These are phyloP conservation scores for Zootoca vivipara DNA, from an alignment of 2,113 vertebrate species.

Conservation along the genomic window DNA sequence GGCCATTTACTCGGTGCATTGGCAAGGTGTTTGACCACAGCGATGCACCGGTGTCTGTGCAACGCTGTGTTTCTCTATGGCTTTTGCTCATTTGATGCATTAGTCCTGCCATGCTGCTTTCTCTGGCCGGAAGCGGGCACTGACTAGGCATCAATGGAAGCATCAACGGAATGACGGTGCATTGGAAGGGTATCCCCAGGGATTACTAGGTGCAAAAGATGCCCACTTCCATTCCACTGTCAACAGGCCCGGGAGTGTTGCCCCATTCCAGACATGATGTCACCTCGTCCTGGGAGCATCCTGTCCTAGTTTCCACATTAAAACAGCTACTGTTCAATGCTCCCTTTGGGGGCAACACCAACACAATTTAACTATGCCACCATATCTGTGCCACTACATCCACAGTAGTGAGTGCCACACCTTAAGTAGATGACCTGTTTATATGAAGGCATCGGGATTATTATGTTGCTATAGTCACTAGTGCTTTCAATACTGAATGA, in stretches of 20 bases:
- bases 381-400: background rate
- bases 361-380: background rate
- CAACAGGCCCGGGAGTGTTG: background rate
- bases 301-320: background rate
- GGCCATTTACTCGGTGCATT: background rate
- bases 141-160: background rate
- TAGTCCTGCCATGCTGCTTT: background rate
- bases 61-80: too few relatives aligned
- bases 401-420: background rate
- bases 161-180: background rate
- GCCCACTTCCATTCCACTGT: background rate
- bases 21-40: background rate
- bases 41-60: background rate
- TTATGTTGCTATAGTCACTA: background rate
- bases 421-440: background rate
- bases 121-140: background rate
- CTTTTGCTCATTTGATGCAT: background rate
- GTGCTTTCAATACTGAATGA: background rate
- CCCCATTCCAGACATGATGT: background rate
- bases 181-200: background rate
- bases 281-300: background rate
- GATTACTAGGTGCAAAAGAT: background rate
- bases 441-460: background rate
- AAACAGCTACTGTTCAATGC: background rate
- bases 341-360: background rate